Conservation (phyloP, 92 coral and sea anemone species). For the Umimayanthus chanpuru region DNA sequence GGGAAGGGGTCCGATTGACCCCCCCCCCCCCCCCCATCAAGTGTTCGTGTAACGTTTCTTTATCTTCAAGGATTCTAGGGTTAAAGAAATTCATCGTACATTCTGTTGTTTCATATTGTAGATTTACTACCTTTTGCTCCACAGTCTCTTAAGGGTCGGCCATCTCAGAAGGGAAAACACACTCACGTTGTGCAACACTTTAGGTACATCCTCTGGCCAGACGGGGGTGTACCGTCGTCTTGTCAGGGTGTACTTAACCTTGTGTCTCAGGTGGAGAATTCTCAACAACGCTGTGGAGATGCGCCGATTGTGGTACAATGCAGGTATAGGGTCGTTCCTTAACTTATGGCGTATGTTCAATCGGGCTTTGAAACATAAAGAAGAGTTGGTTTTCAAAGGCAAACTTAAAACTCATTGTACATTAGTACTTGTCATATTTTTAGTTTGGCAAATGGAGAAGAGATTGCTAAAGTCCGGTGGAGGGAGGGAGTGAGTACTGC, state of each 20-base stretch:
- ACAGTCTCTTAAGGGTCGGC: conserved; percentile 19
- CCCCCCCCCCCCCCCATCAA: too few species aligned
- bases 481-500: too few species aligned
- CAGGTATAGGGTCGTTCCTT: conserved; percentile 50
- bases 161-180: conserved; percentile 12
- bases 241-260: conserved; percentile 58
- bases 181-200: conserved; percentile 57
- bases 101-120: too few species aligned
- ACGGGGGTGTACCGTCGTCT: conserved; percentile 58
- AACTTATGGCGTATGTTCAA: neutral
- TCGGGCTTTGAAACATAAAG: neutral
- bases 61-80: too few species aligned
- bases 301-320: conserved; percentile 77
- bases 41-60: too few species aligned
- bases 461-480: too few species aligned
- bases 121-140: neutral
- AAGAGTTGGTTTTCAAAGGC: neutral
- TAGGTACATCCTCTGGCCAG: conserved; percentile 62
- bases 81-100: too few species aligned
- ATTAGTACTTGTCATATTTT: too few species aligned
- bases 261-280: conserved; percentile 53
- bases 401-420: too few species aligned
- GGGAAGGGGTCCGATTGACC: too few species aligned
- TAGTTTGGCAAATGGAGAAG: too few species aligned
- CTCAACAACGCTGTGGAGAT: conserved; percentile 56